phyloP scores from a whole-genome alignment of 1,140 invertebrate species.

The Schlechtendalia chinensis region DNA sequence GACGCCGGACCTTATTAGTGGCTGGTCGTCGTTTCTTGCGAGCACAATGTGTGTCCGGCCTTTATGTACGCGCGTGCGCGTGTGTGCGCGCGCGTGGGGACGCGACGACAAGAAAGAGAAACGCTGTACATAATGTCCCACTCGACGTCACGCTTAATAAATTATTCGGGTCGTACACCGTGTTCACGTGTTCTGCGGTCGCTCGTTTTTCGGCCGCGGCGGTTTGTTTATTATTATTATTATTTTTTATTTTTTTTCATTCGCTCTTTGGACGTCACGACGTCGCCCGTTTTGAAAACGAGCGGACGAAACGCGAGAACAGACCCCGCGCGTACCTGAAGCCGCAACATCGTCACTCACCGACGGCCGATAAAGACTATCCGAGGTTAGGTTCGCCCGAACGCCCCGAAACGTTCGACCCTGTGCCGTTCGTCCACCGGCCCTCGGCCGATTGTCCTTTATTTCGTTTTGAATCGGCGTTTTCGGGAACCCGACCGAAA shows the following conservation, averaged over 20 bases:
- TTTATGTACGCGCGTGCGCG: too few relatives aligned
- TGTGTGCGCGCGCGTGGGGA: background rate
- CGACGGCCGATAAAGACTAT: too few relatives aligned
- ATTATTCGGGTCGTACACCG: slow-evolving; percentile 50
- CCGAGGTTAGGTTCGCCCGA: too few relatives aligned
- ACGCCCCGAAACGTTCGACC: too few relatives aligned
- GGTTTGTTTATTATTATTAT: background rate
- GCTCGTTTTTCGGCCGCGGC: too few relatives aligned
- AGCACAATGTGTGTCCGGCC: slow-evolving; percentile 31
- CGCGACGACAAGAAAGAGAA: slow-evolving; percentile 48
- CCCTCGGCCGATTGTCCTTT: too few relatives aligned
- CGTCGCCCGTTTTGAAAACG: too few relatives aligned
- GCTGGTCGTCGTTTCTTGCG: slow-evolving; percentile 29
- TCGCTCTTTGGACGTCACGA: too few relatives aligned
- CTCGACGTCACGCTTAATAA: slow-evolving; percentile 51
- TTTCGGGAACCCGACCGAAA: background rate
- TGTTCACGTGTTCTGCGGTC: background rate
- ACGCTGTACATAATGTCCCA: slow-evolving; percentile 51
- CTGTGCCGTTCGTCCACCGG: too few relatives aligned
- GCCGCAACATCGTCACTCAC: too few relatives aligned
- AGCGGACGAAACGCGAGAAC: too few relatives aligned
- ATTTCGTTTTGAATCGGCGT: background rate
- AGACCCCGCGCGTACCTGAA: too few relatives aligned
- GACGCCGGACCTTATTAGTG: slow-evolving; percentile 34
- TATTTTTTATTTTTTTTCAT: slow-evolving; percentile 16